Base-by-base conservation (phyloP, 2,797 vertebrate genomes). In the Anas bernieri region DNA sequence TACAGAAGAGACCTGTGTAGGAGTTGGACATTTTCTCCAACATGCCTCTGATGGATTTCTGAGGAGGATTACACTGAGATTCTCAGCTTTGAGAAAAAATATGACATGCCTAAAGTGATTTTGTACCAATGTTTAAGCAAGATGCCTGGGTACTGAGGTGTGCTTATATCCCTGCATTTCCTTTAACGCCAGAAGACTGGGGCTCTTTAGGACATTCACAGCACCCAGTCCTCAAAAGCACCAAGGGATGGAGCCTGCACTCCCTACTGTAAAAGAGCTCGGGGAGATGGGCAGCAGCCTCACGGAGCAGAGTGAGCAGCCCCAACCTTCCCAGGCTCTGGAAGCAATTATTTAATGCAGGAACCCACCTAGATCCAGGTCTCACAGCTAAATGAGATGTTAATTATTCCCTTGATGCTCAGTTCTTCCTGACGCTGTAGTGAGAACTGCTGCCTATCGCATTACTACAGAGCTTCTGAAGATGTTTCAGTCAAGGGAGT, bases 371-470 rank as follows among this genome's bases (percentile, higher is more conserved):
- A 68, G 81, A 89, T 80, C 79, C 76, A 28, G 73, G 33, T 55
- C 69, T 64, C 72, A 64, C 82, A 88, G 72, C 82, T 88, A 80
- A 84, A 88, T 83, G 41, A 88, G 83, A 92, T 77, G 86, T 37
- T 83, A 83, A 80, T 92, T 41, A 70, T 23, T 77, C 70, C 56
- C 22, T 41, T 77, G 92, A 80, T 92, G 78, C 59, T 79, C 70
- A 86, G n/a, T 46, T 82, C 55, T 46, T 48, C 74, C 86, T 37
- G 77, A 55, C 3, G 1, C 69, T 0, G 0, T 37, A 72, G 37
- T 17, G 41, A 41, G 85, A 94, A 37, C 6, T 64, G 90, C 55
- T 92, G 75, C 77, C 83, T 75, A 56, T 41, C 70, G 41, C 64
- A 20, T 18, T 50, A 28, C 82, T 62, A 55, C 2, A 13, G 56